Evolutionary conservation across 2,797 vertebrate genomes (phyloP), one percentile per base, ranked within the genome.

Genomic region (Sebastes itinus): DNA sequence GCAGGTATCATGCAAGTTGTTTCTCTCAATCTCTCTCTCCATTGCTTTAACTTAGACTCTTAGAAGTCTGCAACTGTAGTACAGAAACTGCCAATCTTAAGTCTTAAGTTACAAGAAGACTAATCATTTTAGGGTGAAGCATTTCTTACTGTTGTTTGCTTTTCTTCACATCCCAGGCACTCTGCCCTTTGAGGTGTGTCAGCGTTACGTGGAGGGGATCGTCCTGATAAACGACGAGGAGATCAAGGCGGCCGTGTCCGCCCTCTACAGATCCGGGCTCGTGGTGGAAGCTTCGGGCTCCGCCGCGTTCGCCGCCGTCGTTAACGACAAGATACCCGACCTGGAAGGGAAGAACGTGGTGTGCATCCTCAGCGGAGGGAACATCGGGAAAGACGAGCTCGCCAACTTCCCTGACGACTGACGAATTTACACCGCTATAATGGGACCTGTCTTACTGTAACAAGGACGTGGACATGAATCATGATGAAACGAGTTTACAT

Each of bases 311-410:
- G 95, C 96, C 0, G 96, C 96, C 30, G 54, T 97, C 2, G 25
- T 88, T 4, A 95, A 88, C 61, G 71, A 85, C 74, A 94, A 88
- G 82, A 94, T 97, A 22, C 95, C 94, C 0, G 75, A 93, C 30
- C 78, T 96, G 62, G 87, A 89, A 25, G 93, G 89, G 38, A 96
- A 88, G 85, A 92, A 75, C 0, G 90, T 93, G 1, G 95, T 95
- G 54, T 93, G 95, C 78, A 82, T 96, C 65, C 87, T 97, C 49
- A 96, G 93, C 0, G 95, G 96, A 64, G 96, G 96, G 8, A 96
- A 97, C 82, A 82, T 97, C 0, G 92, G 92, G 25, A 96, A 94
- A 91, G 95, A 96, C n/a, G 95, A 97, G 80, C 92, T 96, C 0
- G 3, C 59, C 2, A 75, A 92, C 74, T 95, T 95, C 72, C 91